These are phyloP conservation scores for Cossypha polioptera DNA, from an alignment of 2,797 vertebrate species.

Conservation along the genomic window DNA sequence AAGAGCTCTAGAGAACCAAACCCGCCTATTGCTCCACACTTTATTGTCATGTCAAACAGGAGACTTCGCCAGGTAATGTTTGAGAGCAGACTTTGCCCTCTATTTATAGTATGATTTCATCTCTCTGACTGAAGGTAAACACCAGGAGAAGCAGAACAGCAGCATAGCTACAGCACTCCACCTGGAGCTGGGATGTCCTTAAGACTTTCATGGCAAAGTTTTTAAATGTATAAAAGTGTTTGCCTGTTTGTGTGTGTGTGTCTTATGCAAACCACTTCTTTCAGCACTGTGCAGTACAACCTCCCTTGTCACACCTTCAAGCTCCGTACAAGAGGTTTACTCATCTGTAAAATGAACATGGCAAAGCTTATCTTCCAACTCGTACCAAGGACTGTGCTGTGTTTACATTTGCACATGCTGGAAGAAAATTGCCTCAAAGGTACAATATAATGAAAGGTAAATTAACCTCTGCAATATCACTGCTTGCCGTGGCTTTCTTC, in stretches of 20 bases:
- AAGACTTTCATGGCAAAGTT: not conserved
- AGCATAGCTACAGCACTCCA: not conserved
- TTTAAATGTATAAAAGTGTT: not conserved
- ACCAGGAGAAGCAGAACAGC: not conserved
- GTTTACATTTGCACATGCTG: not conserved
- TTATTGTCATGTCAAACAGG: slow-evolving; percentile 19
- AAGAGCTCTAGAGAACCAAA: not conserved
- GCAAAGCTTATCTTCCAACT: not conserved
- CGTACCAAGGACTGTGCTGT: not conserved
- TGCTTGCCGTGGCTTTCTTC: not conserved
- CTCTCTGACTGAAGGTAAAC: slow-evolving; percentile 29
- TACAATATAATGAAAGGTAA: not conserved
- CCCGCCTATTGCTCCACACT: not conserved
- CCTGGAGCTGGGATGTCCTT: not conserved
- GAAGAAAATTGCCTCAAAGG: not conserved
- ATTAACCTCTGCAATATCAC: not conserved
- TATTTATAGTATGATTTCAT: slow-evolving; percentile 40
- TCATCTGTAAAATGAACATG: not conserved
- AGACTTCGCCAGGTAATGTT: not conserved
- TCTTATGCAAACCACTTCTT: not conserved
- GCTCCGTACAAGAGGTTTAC: not conserved
- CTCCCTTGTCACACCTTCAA: not conserved
- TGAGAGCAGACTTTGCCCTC: slow-evolving; percentile 40
- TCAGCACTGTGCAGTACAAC: accelerated
- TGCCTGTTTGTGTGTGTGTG: accelerated